Evolutionary conservation across 2,113 vertebrate species (phyloP), one percentile per base, ranked within the genome.

Genomic region (Cathartes aura): DNA sequence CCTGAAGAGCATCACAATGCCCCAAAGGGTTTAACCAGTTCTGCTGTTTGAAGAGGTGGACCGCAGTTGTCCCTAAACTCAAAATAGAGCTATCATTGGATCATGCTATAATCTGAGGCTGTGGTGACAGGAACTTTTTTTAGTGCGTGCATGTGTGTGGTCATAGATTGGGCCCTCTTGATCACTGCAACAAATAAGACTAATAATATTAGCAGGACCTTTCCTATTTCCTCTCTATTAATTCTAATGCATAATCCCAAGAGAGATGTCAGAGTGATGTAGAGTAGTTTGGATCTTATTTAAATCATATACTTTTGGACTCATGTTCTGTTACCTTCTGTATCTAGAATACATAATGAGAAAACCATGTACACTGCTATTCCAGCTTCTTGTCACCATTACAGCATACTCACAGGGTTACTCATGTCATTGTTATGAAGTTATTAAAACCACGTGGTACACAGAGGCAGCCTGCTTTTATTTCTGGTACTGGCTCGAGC

Each of bases 391-490:
- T 73, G 62, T 68, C 87, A 48, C 67, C 14, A 0, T 62, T 64
- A 67, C 23, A 70, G 55, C 82, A 66, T 42, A 24, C 38, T 80
- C 55, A 76, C 36, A 40, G 58, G 23, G 50, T 90, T 85, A 88
- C 47, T 96, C 92, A 58, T 87, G 66, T 71, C 82, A 88, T 91
- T 93, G 87, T 79, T 93, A 80, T 76, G 74, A 96, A 82, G 91
- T 93, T 70, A 91, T 88, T 87, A 59, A 92, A 81, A 55, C 23
- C 66, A n/a, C 3, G 0, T 62, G 58, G 26, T 55, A 62, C 43
- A 40, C 29, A 72, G 42, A 82, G 56, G 21, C 86, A 94, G 74
- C 8, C 78, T 76, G 36, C 32, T 92, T 87, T 93, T 95, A 93
- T 95, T 97, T 93, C 89, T 96, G 74, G 66, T 87, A 60, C 42